Base-by-base conservation (phyloP, 2,888 invertebrate genomes). In the Agrenia bidenticulata region DNA sequence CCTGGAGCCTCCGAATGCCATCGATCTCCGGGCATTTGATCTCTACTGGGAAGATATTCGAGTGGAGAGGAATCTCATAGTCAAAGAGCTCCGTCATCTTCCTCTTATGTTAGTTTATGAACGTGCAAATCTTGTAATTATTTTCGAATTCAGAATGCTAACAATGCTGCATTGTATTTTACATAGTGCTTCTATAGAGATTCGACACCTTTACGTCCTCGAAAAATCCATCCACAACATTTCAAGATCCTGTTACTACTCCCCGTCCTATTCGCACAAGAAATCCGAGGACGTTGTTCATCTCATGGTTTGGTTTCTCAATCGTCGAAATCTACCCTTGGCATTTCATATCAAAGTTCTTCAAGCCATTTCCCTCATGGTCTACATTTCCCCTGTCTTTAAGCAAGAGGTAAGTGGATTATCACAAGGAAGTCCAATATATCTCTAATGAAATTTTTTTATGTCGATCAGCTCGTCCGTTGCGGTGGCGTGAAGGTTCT, bases 21-120 rank as follows among this genome's bases (percentile, higher is more conserved):
- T 67, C 17, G 61, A 67, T 32, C 56, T 67, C 0, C 45, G 42
- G 1, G 37, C 63, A 15, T 63, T 63, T 56, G 67, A 67, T 57
- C 42, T 67, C 13, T 67, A 67, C 53, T 63, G 60, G 67, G 67
- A 67, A 45, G 67, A 67, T 57, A 67, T 67, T 42, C 39, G 63
- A 2, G 63, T 67, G 37, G 67, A 67, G 37, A 50, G 45, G 50
- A 56, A 63, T 37, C 24, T 57, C 1, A 27, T 67, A 13, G 15
- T 67, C 24, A 54, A 63, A 1, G 67, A 67, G 32, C n/a, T 67
- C 2, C 49, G 61, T 11, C 45, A 37, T 27, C 23, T 67, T 49
- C 67, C 67, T 26, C n/a, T 63, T 2, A 56, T 63, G 66, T 63
- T 24, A 23, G 39, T 57, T 39, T 45, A 9, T 41, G n/a, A 4